phyloP scores from a whole-genome alignment of 2,113 vertebrate species.

The Siphamia tubifer region DNA sequence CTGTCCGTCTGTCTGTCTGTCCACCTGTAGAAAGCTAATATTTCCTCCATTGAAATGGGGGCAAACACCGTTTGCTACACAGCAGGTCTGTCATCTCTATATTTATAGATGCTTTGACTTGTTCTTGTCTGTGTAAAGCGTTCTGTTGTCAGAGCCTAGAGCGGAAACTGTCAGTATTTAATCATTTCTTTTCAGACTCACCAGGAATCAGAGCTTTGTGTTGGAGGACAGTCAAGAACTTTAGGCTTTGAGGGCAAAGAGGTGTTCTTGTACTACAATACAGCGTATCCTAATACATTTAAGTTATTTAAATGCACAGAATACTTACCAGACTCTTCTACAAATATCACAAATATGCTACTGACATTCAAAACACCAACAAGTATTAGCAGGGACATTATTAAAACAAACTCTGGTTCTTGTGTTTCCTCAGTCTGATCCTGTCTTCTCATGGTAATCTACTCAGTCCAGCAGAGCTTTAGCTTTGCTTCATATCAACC shows the following conservation, averaged over 20 bases:
- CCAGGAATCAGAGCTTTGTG: conserved; percentile 11
- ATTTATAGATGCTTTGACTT: conserved; percentile 62
- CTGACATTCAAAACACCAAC: neutral
- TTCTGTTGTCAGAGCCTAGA: conserved; percentile 16
- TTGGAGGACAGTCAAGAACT: conserved; percentile 15
- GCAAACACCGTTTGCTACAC: conserved; percentile 36
- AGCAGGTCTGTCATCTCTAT: conserved; percentile 47
- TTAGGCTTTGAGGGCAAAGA: neutral
- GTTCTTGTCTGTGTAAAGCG: conserved; percentile 47
- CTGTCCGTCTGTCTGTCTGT: conserved; percentile 25
- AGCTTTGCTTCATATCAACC: conserved; percentile 63
- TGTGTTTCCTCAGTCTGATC: conserved; percentile 44
- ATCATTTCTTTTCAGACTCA: conserved; percentile 10
- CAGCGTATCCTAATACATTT: conserved; percentile 7
- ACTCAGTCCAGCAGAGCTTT: conserved; percentile 52
- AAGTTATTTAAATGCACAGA: conserved; percentile 29
- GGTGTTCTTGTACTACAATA: conserved; percentile 3
- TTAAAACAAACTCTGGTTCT: neutral
- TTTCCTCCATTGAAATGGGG: conserved; percentile 43
- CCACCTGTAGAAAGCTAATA: conserved; percentile 14
- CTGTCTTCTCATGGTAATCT: conserved; percentile 61
- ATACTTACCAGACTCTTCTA: neutral
- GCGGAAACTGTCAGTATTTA: conserved; percentile 62
- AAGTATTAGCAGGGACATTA: conserved; percentile 29
- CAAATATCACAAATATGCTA: neutral